Conservation (phyloP, 2,888 invertebrate species). For the Microplitis manilae region DNA sequence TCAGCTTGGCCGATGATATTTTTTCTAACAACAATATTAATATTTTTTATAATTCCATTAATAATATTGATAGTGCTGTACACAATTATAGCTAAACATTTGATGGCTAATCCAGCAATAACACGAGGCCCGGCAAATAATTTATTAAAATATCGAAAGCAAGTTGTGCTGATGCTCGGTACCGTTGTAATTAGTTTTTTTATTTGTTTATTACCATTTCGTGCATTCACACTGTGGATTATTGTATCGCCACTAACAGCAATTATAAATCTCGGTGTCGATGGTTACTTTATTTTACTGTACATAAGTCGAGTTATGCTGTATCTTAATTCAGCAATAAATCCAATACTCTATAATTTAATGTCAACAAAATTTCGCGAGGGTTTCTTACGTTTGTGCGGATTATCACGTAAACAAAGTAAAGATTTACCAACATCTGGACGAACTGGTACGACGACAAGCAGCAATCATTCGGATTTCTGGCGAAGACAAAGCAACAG, state of each 20-base stretch:
- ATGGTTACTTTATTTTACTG: slow-evolving; percentile 86
- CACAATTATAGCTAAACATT: slow-evolving; percentile 87
- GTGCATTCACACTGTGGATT: slow-evolving; percentile 90
- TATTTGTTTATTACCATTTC: slow-evolving; percentile 89
- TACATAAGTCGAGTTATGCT: slow-evolving; percentile 91
- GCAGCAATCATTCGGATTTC: slow-evolving; percentile 70
- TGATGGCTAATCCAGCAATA: slow-evolving; percentile 85
- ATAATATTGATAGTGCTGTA: slow-evolving; percentile 86
- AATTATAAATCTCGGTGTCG: slow-evolving; percentile 79
- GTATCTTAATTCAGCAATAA: slow-evolving; percentile 91
- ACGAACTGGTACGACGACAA: slow-evolving; percentile 60
- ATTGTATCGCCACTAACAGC: slow-evolving; percentile 83
- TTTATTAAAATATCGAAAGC: slow-evolving; percentile 82
- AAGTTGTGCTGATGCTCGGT: slow-evolving; percentile 90
- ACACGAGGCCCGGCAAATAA: slow-evolving; percentile 76
- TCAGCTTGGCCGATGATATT: slow-evolving; percentile 83
- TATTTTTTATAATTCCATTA: slow-evolving; percentile 90
- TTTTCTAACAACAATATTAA: slow-evolving; percentile 84
- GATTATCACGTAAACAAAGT: slow-evolving; percentile 61
- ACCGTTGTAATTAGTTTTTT: slow-evolving; percentile 94
- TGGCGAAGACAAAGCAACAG: slow-evolving; percentile 76
- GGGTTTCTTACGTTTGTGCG: slow-evolving; percentile 82
- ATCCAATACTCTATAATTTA: slow-evolving; percentile 92
- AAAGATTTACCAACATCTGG: slow-evolving; percentile 55
- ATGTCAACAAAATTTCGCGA: slow-evolving; percentile 93